A percentile compares a stretch with the other conserved stretches of the same genome.
Conservation (phyloP, 2,113 vertebrate genomes). For the Saccopteryx leptura region DNA sequence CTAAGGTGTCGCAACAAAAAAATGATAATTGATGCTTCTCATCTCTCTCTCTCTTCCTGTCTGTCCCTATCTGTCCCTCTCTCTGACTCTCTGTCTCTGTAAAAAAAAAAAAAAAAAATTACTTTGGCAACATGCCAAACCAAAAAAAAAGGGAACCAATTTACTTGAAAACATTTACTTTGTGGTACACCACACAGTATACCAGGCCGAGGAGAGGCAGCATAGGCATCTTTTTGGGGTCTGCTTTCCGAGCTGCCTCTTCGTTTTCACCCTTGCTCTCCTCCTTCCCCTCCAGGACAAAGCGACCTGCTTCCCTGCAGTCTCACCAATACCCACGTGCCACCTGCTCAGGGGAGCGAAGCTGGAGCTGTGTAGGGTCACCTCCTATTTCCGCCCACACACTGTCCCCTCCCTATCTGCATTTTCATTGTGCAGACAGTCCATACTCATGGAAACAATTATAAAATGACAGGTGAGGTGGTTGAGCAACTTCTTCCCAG, state of each 20-base stretch:
- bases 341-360: not conserved
- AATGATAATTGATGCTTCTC: too few species aligned
- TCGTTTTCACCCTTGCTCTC: not conserved
- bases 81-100: too few species aligned
- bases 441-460: not conserved
- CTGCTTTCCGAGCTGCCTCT: not conserved
- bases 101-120: too few species aligned
- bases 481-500: not conserved
- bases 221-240: not conserved
- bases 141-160: not conserved
- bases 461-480: not conserved
- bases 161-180: too few species aligned
- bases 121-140: constrained; percentile 25
- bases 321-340: not conserved
- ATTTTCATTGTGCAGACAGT: constrained; percentile 33
- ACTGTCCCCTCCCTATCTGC: not conserved
- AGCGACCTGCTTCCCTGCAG: constrained; percentile 16
- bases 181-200: not conserved
- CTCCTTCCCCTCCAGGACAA: not conserved
- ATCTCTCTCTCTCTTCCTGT: too few species aligned
- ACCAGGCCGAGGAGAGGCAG: not conserved
- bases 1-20: too few species aligned
- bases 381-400: not conserved
- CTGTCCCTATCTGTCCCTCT: too few species aligned
- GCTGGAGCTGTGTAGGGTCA: not conserved